Evolutionary conservation across 1,140 invertebrate genomes (phyloP).

Genomic region (Vollenhovia emeryi): DNA sequence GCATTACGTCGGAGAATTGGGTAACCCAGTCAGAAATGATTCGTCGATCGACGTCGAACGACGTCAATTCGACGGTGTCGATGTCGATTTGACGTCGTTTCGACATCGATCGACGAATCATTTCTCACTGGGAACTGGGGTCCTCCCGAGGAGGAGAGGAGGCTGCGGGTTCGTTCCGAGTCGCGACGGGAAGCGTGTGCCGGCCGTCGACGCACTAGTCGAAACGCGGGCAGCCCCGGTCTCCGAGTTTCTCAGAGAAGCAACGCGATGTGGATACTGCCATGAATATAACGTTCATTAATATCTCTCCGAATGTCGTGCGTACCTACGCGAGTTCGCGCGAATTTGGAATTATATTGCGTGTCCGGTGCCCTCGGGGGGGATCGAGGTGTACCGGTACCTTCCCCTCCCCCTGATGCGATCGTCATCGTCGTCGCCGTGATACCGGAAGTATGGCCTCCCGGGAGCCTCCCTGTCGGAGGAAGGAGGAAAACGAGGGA

Average conservation of each 20-base stretch:
- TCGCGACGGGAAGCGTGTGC: constrained; percentile 5
- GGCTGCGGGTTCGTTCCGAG: not conserved
- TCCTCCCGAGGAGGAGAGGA: no score
- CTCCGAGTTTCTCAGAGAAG: constrained; percentile 63
- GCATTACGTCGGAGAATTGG: not conserved
- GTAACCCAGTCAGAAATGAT: not conserved
- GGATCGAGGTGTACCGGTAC: constrained; percentile 5
- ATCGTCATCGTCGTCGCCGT: not conserved
- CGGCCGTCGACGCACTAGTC: constrained; percentile 5
- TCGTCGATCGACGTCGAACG: no score
- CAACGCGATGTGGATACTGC: constrained; percentile 71
- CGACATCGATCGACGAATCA: no score
- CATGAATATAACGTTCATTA: constrained; percentile 72
- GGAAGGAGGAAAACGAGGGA: no score
- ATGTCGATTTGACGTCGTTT: no score
- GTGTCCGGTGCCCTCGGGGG: constrained; percentile 5
- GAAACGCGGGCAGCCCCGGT: constrained; percentile 46
- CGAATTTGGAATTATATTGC: constrained; percentile 16
- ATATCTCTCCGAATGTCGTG: constrained; percentile 61
- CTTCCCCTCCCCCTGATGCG: not conserved
- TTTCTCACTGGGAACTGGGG: no score
- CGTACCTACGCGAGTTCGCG: constrained; percentile 10
- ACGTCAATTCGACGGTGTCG: no score
- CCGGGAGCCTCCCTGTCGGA: not conserved
- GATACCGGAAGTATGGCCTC: not conserved